A percentile compares a stretch with the other conserved stretches of the same genome.
Evolutionary conservation across 2,888 invertebrate genomes (phyloP).

Genomic region (Eulithis prunata): DNA sequence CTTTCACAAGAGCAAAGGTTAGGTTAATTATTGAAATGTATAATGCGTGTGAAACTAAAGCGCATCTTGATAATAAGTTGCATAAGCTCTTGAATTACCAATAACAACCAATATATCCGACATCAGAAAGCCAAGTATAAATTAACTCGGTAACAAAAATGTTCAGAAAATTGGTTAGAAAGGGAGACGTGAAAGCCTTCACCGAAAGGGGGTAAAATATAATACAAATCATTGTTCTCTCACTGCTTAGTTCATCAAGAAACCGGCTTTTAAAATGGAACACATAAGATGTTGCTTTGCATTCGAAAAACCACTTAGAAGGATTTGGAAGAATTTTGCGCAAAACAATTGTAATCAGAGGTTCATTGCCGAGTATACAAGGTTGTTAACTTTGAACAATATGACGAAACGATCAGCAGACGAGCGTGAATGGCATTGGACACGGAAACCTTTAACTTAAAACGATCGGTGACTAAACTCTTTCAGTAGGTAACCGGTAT

Average conservation of each 20-base stretch:
- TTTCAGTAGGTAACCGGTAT: slow-evolving; percentile 17
- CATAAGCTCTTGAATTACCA: background rate
- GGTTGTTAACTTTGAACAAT: slow-evolving; percentile 53
- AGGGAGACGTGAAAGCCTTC: too few relatives aligned
- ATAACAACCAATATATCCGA: background rate
- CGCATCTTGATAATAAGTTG: slow-evolving; percentile 8
- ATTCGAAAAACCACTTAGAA: background rate
- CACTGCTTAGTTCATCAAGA: background rate
- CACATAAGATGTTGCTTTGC: slow-evolving; percentile 9
- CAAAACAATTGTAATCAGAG: slow-evolving; percentile 54
- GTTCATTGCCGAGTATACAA: slow-evolving; percentile 60
- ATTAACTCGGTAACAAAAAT: too few relatives aligned
- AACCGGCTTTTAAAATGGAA: slow-evolving; percentile 7
- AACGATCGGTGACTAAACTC: slow-evolving; percentile 37
- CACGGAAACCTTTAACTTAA: slow-evolving; percentile 33
- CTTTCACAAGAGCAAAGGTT: slow-evolving; percentile 26
- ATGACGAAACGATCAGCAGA: slow-evolving; percentile 48
- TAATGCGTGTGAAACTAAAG: slow-evolving; percentile 20
- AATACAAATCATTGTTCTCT: background rate
- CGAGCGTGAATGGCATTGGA: slow-evolving; percentile 50
- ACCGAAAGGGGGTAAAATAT: background rate
- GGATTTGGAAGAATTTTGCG: slow-evolving; percentile 34
- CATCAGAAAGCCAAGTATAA: background rate
- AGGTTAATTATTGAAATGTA: slow-evolving; percentile 16
- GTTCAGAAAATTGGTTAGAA: too few relatives aligned